Conservation (phyloP, 2,888 invertebrate species). For the Hesperia comma region DNA sequence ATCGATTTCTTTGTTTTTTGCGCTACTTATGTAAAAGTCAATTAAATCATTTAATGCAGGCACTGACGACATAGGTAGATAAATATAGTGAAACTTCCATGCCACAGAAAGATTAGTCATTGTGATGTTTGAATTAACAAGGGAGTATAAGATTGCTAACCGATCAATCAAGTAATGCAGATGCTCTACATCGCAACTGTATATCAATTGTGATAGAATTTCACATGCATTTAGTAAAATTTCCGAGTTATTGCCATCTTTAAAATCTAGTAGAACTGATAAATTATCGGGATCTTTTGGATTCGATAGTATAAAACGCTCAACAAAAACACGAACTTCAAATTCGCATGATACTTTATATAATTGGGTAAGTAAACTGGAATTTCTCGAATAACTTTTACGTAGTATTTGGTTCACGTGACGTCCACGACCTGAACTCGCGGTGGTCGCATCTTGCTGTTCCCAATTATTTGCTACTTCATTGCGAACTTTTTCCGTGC, state of each 20-base stretch:
- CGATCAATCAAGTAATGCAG: slow-evolving; percentile 63
- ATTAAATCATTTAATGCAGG: slow-evolving; percentile 68
- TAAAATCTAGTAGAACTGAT: slow-evolving; percentile 56
- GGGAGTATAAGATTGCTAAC: slow-evolving; percentile 62
- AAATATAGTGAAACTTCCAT: slow-evolving; percentile 78
- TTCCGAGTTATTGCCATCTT: slow-evolving; percentile 62
- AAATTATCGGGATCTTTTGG: slow-evolving; percentile 46
- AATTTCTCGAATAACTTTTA: slow-evolving; percentile 53
- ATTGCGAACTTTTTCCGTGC: slow-evolving; percentile 57
- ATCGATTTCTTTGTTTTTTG: slow-evolving; percentile 42
- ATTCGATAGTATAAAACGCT: slow-evolving; percentile 56
- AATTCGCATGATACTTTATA: slow-evolving; percentile 64
- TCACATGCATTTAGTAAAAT: slow-evolving; percentile 61
- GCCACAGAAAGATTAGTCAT: slow-evolving; percentile 70
- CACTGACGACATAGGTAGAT: slow-evolving; percentile 70
- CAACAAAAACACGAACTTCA: slow-evolving; percentile 63
- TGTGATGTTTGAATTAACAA: slow-evolving; percentile 64
- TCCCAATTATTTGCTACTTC: slow-evolving; percentile 54
- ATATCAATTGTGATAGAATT: slow-evolving; percentile 63
- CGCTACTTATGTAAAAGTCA: slow-evolving; percentile 53
- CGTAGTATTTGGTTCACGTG: slow-evolving; percentile 59
- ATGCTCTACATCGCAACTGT: slow-evolving; percentile 66
- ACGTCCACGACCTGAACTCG: slow-evolving; percentile 58
- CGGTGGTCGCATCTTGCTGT: slow-evolving; percentile 48
- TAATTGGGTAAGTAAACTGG: slow-evolving; percentile 57